Evolutionary conservation across 2,888 invertebrate genomes (phyloP).

Genomic region (Teleogryllus oceanicus): DNA sequence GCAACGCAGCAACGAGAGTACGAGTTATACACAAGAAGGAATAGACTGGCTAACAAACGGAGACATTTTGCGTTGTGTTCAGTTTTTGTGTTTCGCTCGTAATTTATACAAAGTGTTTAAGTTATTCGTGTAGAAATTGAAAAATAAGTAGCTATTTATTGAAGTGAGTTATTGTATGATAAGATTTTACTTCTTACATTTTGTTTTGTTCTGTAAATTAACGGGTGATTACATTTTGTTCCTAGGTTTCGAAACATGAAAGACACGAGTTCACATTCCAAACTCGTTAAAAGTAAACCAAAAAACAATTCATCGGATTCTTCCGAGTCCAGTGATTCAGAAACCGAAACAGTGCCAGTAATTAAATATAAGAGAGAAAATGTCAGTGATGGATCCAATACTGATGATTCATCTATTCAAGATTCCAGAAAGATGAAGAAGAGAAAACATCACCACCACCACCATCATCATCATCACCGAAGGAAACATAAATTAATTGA

Average conservation of each 20-base stretch:
- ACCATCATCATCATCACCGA: neutral
- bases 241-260: neutral
- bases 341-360: neutral
- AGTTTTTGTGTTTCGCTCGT: no score
- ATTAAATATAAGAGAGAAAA: neutral
- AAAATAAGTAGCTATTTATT: no score
- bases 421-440: neutral
- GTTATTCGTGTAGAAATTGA: no score
- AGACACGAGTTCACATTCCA: neutral
- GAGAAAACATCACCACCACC: conserved; percentile 8
- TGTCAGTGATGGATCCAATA: neutral
- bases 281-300: neutral
- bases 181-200: no score
- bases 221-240: no score
- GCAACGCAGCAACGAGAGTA: no score
- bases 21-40: no score
- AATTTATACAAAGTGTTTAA: no score
- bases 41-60: no score
- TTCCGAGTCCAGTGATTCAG: neutral
- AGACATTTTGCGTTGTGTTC: no score
- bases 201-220: no score
- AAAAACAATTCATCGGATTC: neutral
- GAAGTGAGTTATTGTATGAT: no score
- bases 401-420: neutral
- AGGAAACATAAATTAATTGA: neutral